These are phyloP conservation scores for Erpobdella octoculata DNA, from an alignment of 2,888 invertebrate genomes.

Conservation along the genomic window DNA sequence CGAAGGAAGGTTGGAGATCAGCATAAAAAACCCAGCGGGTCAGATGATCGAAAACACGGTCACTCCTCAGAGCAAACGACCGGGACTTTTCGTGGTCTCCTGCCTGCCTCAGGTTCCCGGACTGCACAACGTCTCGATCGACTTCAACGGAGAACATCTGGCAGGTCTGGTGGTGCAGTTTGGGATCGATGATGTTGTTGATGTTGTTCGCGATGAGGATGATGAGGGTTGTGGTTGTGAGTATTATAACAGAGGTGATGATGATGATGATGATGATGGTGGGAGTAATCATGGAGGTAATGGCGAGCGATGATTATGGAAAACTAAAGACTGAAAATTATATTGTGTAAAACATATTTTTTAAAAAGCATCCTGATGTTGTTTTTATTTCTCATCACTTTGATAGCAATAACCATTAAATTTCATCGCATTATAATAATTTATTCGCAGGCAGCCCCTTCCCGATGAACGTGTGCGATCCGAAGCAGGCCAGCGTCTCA, in stretches of 20 bases:
- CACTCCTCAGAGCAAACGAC: constrained; percentile 5
- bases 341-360: too few species aligned
- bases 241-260: too few species aligned
- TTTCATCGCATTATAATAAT: background rate
- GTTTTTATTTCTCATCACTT: too few species aligned
- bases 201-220: too few species aligned
- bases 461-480: constrained; percentile 27
- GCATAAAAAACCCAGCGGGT: constrained; percentile 22
- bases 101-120: constrained; percentile 24
- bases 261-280: too few species aligned
- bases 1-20: constrained; percentile 32
- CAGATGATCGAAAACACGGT: constrained; percentile 32
- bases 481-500: constrained; percentile 10
- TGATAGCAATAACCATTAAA: too few species aligned
- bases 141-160: constrained; percentile 28
- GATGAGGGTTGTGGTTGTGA: too few species aligned
- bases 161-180: constrained; percentile 20
- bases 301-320: too few species aligned
- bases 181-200: too few species aligned
- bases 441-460: constrained; percentile 30
- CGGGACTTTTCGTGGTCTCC: constrained; percentile 28
- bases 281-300: too few species aligned
- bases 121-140: constrained; percentile 19
- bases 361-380: too few species aligned
- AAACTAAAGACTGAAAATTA: too few species aligned